These are phyloP conservation scores for Gymnorhina tibicen DNA, from an alignment of 2,113 vertebrate genomes.

Conservation along the genomic window DNA sequence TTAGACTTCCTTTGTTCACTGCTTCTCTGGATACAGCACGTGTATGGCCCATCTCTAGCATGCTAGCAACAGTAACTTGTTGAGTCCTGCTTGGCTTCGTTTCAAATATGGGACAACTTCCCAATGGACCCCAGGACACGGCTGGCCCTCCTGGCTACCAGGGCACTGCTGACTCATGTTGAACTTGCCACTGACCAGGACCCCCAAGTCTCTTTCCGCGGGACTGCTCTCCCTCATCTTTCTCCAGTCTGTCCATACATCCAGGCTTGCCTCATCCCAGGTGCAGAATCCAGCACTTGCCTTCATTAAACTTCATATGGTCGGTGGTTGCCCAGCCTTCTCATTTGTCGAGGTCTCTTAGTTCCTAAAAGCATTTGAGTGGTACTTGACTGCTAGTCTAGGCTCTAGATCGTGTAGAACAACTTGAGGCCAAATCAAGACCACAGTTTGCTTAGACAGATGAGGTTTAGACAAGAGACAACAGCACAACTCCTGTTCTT, in stretches of 20 bases:
- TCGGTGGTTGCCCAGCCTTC: not conserved
- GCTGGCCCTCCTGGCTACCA: not conserved
- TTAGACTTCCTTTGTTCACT: not conserved
- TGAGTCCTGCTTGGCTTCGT: not conserved
- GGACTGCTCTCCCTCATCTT: not conserved
- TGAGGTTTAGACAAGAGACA: not conserved
- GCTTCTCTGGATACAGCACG: not conserved
- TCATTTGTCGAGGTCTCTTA: not conserved
- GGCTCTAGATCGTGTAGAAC: fast-evolving
- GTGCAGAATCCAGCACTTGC: not conserved
- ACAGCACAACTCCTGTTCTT: not conserved
- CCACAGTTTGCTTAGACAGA: not conserved
- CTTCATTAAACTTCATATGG: not conserved
- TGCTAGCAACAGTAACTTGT: not conserved
- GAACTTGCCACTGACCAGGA: not conserved
- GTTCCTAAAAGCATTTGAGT: not conserved
- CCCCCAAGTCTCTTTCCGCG: not conserved
- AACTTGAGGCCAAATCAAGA: not conserved
- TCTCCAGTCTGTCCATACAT: not conserved
- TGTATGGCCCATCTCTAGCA: not conserved
- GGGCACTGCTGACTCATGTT: not conserved
- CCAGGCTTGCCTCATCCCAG: not conserved
- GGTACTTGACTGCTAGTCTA: not conserved
- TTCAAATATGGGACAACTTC: not conserved
- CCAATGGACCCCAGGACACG: not conserved